These are phyloP conservation scores for Idaea straminata DNA, from an alignment of 2,888 invertebrate genomes.

Conservation along the genomic window DNA sequence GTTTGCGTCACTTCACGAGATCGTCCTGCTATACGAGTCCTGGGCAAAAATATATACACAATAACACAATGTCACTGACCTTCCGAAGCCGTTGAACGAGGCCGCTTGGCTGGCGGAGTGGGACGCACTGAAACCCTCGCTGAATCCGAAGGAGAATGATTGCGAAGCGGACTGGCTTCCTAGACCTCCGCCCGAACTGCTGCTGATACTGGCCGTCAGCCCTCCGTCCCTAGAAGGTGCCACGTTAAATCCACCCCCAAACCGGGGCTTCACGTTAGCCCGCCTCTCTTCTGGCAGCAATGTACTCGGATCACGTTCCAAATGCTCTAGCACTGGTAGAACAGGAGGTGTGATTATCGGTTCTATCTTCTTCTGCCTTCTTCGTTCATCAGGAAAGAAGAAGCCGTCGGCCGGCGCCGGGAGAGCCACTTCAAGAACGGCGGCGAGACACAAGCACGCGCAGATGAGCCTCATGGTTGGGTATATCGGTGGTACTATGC, in stretches of 20 bases:
- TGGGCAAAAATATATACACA: constrained; percentile 10
- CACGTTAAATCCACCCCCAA: constrained; percentile 67
- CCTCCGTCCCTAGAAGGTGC: constrained; percentile 66
- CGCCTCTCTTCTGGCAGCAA: constrained; percentile 57
- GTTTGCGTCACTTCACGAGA: background rate
- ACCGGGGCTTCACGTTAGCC: constrained; percentile 53
- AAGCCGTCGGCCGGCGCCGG: constrained; percentile 63
- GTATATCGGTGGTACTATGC: constrained; percentile 61
- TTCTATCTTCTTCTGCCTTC: constrained; percentile 60
- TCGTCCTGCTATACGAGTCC: background rate
- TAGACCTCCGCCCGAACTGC: constrained; percentile 64
- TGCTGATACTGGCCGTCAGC: constrained; percentile 66
- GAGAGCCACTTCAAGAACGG: constrained; percentile 37
- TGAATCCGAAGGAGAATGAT: constrained; percentile 73
- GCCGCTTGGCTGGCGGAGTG: constrained; percentile 74
- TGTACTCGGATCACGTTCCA: constrained; percentile 75
- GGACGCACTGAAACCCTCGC: constrained; percentile 72
- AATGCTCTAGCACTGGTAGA: constrained; percentile 71
- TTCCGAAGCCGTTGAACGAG: constrained; percentile 71
- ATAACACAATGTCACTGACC: constrained; percentile 51
- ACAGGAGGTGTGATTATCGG: constrained; percentile 74
- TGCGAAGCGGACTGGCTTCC: constrained; percentile 72
- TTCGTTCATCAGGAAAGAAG: constrained; percentile 64
- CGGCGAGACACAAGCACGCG: constrained; percentile 49
- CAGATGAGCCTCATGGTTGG: constrained; percentile 68